phyloP scores from a whole-genome alignment of 2,113 vertebrate genomes.

The Sciurus niger region DNA sequence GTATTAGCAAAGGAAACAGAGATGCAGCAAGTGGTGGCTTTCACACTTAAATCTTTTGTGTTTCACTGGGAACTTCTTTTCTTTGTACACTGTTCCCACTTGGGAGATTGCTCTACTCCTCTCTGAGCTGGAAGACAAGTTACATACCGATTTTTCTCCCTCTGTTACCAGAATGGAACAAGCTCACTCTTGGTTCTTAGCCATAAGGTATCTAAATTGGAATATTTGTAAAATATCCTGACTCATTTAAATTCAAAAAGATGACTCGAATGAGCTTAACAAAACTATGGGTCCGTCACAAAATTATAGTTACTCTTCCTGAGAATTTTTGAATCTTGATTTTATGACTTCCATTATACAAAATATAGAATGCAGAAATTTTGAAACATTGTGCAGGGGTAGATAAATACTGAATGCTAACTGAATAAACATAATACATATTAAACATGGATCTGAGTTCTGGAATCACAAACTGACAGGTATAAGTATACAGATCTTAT shows the following conservation, averaged over 20 bases:
- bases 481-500: background rate
- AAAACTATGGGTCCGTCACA: background rate
- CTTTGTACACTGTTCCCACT: background rate
- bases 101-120: background rate
- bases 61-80: background rate
- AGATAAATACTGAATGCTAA: background rate
- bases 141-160: background rate
- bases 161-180: background rate
- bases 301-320: background rate
- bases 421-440: background rate
- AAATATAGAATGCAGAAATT: background rate
- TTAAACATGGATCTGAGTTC: background rate
- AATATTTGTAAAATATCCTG: background rate
- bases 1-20: conserved; percentile 29
- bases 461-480: background rate
- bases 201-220: background rate
- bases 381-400: background rate
- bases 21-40: rapidly evolving
- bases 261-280: background rate
- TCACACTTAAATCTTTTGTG: background rate
- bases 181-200: background rate
- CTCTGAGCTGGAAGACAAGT: background rate
- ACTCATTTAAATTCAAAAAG: conserved; percentile 35
- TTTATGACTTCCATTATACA: background rate
- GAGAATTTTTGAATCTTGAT: background rate